Base-by-base conservation (phyloP, 2,797 vertebrate species). In the Anguilla pacifica region DNA sequence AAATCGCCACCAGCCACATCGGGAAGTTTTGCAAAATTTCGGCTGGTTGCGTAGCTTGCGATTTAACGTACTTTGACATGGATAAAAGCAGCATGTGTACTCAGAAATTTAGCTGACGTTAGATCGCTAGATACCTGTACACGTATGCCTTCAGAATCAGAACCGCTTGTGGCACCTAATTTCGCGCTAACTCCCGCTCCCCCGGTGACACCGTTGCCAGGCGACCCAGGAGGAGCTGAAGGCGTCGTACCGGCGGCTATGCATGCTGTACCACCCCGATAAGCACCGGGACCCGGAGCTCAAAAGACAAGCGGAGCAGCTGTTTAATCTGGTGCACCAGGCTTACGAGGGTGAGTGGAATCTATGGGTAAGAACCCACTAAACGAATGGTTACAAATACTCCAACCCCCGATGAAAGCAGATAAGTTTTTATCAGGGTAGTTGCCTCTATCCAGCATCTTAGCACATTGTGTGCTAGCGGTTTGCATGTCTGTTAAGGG, bases 241-340 rank as follows among this genome's bases (percentile, higher is more conserved):
- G 93, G 97, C 96, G 0, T 97, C 99, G 0, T 99, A 99, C 95
- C 97, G 99, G 83, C 95, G 99, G 74, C 93, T 99, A 88, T 99
- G 99, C 85, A 99, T 99, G 98, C 94, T 99, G 0, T 99, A 99
- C 96, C 99, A 99, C 87, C 99, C 99, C 0, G 99, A 99, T 96
- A 99, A 99, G 95, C 99, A 99, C 95, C 92, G 98, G 77, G 98
- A 99, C 94, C 98, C 98, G 0, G 98, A 99, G 91, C 96, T 99
- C 87, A 99, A 99, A 90, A 92, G 70, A 0, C 98, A 99, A 87
- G 99, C 99, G 0, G 98, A 99, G 57, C 96, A 96, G n/a, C 97
- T 99, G 59, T 99, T 99, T 93, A 99, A 98, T 96, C 96, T 99
- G 0, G 97, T 98, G 19, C 99, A 99, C 89, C 97, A 98, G 94